Conservation (phyloP, 1,140 invertebrate species). For the Drosophila hydei region DNA sequence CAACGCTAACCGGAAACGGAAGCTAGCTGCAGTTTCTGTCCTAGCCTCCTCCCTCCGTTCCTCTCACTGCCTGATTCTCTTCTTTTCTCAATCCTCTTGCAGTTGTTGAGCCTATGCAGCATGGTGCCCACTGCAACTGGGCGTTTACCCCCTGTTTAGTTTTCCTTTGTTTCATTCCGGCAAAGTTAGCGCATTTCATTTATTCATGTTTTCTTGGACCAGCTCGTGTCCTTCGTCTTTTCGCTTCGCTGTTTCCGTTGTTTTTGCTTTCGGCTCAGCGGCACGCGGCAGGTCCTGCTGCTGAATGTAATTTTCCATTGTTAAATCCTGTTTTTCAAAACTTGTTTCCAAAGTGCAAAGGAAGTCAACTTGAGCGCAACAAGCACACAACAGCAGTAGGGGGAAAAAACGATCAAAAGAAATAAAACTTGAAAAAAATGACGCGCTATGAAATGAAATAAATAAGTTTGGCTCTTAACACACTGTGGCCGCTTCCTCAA, state of each 20-base stretch:
- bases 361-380: constrained; percentile 76
- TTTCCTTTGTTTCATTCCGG: constrained; percentile 66
- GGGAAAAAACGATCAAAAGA: constrained; percentile 32
- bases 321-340: constrained; percentile 82
- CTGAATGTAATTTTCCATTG: constrained; percentile 82
- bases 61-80: neutral
- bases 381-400: constrained; percentile 41
- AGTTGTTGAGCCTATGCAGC: neutral
- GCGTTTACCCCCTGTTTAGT: constrained; percentile 72
- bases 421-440: constrained; percentile 36
- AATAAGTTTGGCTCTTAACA: constrained; percentile 58
- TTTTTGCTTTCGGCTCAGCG: constrained; percentile 26
- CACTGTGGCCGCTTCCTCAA: constrained; percentile 4
- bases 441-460: constrained; percentile 47
- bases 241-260: constrained; percentile 13
- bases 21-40: constrained; percentile 45
- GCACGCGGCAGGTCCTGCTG: constrained; percentile 61
- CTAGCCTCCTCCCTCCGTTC: neutral
- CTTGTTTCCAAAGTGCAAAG: constrained; percentile 75
- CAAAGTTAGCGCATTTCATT: constrained; percentile 78
- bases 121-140: constrained; percentile 22
- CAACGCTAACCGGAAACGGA: constrained; percentile 64
- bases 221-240: constrained; percentile 14
- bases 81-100: constrained; percentile 18
- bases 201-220: constrained; percentile 76